Evolutionary conservation across 2,888 invertebrate genomes (phyloP).

Genomic region (Spicauda simplicius): DNA sequence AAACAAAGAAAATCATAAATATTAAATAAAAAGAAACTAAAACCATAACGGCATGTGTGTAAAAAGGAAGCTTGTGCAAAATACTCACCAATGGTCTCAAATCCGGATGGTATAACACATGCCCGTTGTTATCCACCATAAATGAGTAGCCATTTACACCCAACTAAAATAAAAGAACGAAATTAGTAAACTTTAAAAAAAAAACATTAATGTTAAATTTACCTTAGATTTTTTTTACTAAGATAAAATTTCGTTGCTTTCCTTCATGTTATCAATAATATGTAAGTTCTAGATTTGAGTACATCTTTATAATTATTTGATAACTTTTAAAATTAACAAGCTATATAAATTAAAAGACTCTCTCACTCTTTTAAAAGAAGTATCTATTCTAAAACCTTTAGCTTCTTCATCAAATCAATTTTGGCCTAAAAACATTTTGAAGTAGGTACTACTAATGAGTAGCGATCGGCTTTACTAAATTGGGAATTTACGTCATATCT

Average conservation of each 20-base stretch:
- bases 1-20: conserved; percentile 55
- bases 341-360: no score
- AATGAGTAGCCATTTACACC: conserved; percentile 98
- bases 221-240: no score
- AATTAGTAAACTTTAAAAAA: not conserved
- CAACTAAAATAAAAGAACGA: conserved; percentile 86
- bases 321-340: no score
- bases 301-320: no score
- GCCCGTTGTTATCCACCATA: conserved; percentile 98
- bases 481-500: not conserved
- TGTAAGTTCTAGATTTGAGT: no score
- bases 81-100: conserved; percentile 92
- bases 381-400: no score
- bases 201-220: no score
- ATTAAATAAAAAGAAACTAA: conserved; percentile 15
- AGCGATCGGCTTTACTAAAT: not conserved
- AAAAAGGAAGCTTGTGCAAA: not conserved
- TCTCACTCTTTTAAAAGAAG: no score
- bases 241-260: no score
- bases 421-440: no score
- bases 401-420: no score
- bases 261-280: no score
- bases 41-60: not conserved
- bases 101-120: conserved; percentile 98
- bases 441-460: not conserved